These are phyloP conservation scores for Incurvaria masculella DNA, from an alignment of 2,888 invertebrate genomes.

Conservation along the genomic window DNA sequence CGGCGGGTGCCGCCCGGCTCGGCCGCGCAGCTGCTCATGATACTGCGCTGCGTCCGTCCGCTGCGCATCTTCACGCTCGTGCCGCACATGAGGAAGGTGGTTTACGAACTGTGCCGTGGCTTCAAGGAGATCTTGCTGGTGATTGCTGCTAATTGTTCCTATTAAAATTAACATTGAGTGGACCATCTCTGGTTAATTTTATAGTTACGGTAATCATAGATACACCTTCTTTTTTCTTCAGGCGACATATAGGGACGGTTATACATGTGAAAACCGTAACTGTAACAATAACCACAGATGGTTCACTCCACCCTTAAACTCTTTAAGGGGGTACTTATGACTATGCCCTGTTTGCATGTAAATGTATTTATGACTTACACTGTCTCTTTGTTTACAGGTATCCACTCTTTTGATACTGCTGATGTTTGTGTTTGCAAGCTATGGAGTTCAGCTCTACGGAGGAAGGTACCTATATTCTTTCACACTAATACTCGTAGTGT, in stretches of 20 bases:
- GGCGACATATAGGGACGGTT: no score
- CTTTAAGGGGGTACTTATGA: no score
- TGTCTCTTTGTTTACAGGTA: conserved; percentile 56
- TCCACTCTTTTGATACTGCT: conserved; percentile 93
- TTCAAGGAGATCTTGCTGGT: conserved; percentile 98
- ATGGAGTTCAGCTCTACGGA: conserved; percentile 97
- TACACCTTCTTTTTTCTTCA: background rate
- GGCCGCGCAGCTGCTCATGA: conserved; percentile 92
- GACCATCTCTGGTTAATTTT: background rate
- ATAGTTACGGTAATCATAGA: no score
- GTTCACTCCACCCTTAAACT: no score
- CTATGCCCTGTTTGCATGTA: no score
- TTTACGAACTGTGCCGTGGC: conserved; percentile 96
- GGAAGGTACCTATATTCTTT: conserved; percentile 52
- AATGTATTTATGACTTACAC: background rate
- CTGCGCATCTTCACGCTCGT: conserved; percentile 96
- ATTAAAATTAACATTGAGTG: conserved; percentile 1
- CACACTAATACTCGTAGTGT: no score
- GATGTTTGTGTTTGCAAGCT: conserved; percentile 99
- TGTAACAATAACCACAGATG: no score
- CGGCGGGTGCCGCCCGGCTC: conserved; percentile 88
- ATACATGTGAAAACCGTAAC: no score
- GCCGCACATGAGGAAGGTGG: conserved; percentile 99
- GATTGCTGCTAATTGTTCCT: conserved; percentile 23
- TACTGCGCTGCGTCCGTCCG: conserved; percentile 93